Conservation (phyloP, 1,140 invertebrate genomes). For the Steinernema khuongi region DNA sequence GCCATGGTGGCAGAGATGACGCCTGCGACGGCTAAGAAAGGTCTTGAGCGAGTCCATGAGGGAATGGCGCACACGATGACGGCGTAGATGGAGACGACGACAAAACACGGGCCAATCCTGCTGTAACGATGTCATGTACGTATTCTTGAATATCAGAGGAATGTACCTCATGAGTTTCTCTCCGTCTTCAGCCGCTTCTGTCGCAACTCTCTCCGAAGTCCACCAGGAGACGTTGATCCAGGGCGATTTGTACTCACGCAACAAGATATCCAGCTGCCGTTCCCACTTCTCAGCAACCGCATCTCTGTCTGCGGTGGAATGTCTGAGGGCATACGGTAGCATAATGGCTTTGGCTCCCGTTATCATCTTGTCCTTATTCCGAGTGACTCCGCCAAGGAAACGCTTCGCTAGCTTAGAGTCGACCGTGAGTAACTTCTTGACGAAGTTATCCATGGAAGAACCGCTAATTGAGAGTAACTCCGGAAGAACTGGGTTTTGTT, state of each 20-base stretch:
- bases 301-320: slow-evolving; percentile 50
- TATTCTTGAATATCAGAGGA: background rate
- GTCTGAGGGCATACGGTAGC: slow-evolving; percentile 52
- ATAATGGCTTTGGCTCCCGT: slow-evolving; percentile 55
- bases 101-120: slow-evolving; percentile 53
- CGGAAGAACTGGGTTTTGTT: slow-evolving; percentile 39
- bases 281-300: slow-evolving; percentile 56
- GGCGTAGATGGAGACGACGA: slow-evolving; percentile 49
- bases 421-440: too few species aligned
- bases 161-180: slow-evolving; percentile 45
- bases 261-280: slow-evolving; percentile 46
- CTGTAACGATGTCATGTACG: slow-evolving; percentile 30
- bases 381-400: slow-evolving; percentile 46
- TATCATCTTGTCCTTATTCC: slow-evolving; percentile 48
- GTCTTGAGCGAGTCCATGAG: slow-evolving; percentile 80
- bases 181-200: slow-evolving; percentile 51
- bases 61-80: slow-evolving; percentile 45
- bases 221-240: slow-evolving; percentile 47
- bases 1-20: slow-evolving; percentile 83
- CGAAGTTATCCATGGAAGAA: too few species aligned
- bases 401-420: too few species aligned
- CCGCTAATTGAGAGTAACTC: slow-evolving; percentile 46
- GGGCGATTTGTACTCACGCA: slow-evolving; percentile 37
- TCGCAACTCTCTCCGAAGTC: slow-evolving; percentile 56
- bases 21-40: slow-evolving; percentile 79